phyloP scores from a whole-genome alignment of 2,797 vertebrate genomes.

The Manis javanica region DNA sequence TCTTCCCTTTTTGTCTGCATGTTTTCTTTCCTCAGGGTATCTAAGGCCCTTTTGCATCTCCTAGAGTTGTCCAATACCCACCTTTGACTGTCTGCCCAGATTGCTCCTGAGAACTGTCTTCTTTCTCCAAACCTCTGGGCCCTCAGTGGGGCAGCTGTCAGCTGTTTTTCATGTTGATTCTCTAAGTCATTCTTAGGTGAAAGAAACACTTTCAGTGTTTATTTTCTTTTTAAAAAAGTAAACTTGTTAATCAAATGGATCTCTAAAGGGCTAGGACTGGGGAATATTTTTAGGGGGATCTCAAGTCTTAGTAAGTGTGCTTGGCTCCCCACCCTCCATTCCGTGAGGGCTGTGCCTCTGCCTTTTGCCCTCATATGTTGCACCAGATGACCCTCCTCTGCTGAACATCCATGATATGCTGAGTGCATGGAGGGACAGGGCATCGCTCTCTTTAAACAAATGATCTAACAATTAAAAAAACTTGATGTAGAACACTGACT shows the following conservation, averaged over 20 bases:
- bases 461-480: neutral
- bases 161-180: neutral
- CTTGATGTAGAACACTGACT: neutral
- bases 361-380: neutral
- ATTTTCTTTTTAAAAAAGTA: neutral
- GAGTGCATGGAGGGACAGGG: neutral
- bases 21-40: neutral
- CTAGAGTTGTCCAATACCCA: neutral
- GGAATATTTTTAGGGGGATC: neutral
- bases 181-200: neutral
- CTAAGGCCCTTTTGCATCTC: neutral
- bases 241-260: neutral
- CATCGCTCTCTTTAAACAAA: neutral
- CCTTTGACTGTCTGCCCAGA: neutral
- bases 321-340: neutral
- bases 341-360: neutral
- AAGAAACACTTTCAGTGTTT: neutral
- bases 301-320: neutral
- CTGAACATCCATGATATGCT: fast-evolving
- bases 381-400: neutral
- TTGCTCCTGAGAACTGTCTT: neutral
- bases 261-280: neutral
- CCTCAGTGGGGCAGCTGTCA: neutral
- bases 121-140: neutral
- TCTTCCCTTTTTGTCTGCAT: no score